These are phyloP conservation scores for Papilio aristodemus DNA, from an alignment of 1,140 invertebrate species.

Conservation along the genomic window DNA sequence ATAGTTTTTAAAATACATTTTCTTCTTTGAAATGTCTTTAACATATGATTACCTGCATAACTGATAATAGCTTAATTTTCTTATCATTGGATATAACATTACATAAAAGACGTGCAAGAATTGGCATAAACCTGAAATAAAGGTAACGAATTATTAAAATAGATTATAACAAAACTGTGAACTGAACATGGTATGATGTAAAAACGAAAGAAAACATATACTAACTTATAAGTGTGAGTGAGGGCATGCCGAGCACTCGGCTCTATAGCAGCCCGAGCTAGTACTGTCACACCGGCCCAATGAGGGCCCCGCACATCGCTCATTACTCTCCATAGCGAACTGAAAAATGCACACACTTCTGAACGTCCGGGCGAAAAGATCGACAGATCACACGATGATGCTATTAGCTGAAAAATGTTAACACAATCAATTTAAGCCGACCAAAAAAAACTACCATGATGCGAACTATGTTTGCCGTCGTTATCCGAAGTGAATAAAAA, in stretches of 20 bases:
- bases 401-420: slow-evolving; percentile 63
- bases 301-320: slow-evolving; percentile 65
- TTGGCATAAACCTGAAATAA: slow-evolving; percentile 82
- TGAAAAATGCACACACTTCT: slow-evolving; percentile 76
- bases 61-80: slow-evolving; percentile 77
- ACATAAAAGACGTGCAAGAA: slow-evolving; percentile 82
- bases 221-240: slow-evolving; percentile 84
- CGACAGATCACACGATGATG: slow-evolving; percentile 70
- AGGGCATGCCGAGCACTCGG: slow-evolving; percentile 81
- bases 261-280: slow-evolving; percentile 83
- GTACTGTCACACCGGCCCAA: slow-evolving; percentile 83
- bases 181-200: no score
- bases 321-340: slow-evolving; percentile 75
- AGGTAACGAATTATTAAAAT: slow-evolving; percentile 26
- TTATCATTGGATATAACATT: slow-evolving; percentile 79
- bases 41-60: slow-evolving; percentile 77
- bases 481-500: slow-evolving; percentile 5
- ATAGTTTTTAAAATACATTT: background rate
- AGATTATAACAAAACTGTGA: no score
- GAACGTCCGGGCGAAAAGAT: slow-evolving; percentile 71
- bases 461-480: background rate
- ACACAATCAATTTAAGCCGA: background rate
- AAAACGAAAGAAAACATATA: slow-evolving; percentile 25
- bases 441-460: background rate
- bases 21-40: background rate